phyloP scores from a whole-genome alignment of 2,113 vertebrate genomes.

The Erythrocercus mccallii region DNA sequence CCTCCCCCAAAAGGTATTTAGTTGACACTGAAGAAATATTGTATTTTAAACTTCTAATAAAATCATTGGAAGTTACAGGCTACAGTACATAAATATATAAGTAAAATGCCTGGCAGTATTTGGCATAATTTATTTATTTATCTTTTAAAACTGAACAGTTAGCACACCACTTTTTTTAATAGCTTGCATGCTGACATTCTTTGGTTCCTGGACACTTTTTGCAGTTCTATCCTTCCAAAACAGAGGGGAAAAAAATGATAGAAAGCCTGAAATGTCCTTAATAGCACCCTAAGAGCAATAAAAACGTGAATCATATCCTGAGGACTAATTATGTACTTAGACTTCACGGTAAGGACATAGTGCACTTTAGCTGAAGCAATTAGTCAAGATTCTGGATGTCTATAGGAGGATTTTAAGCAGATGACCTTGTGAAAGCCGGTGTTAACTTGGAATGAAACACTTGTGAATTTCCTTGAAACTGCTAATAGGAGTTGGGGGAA shows the following conservation, averaged over 20 bases:
- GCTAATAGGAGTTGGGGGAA: neutral
- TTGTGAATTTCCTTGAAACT: conserved; percentile 28
- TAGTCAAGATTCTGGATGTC: neutral
- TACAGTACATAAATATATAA: neutral
- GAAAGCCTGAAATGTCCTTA: neutral
- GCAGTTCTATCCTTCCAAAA: neutral
- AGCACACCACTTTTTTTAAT: neutral
- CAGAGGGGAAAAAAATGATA: neutral
- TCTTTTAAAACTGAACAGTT: neutral
- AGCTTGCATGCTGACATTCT: neutral
- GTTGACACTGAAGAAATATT: neutral
- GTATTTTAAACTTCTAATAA: neutral
- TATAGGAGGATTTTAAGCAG: neutral
- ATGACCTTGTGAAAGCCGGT: neutral
- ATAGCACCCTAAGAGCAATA: neutral
- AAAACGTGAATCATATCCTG: neutral
- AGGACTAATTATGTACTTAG: neutral
- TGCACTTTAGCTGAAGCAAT: neutral
- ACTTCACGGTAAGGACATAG: neutral
- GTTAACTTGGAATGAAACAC: neutral
- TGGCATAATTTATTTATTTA: neutral
- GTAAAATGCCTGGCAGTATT: neutral
- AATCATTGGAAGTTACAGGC: neutral
- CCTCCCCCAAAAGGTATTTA: neutral
- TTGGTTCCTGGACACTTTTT: neutral